Base-by-base conservation (phyloP, 2,113 vertebrate genomes). In the Gnathonemus echidnorhynchus region DNA sequence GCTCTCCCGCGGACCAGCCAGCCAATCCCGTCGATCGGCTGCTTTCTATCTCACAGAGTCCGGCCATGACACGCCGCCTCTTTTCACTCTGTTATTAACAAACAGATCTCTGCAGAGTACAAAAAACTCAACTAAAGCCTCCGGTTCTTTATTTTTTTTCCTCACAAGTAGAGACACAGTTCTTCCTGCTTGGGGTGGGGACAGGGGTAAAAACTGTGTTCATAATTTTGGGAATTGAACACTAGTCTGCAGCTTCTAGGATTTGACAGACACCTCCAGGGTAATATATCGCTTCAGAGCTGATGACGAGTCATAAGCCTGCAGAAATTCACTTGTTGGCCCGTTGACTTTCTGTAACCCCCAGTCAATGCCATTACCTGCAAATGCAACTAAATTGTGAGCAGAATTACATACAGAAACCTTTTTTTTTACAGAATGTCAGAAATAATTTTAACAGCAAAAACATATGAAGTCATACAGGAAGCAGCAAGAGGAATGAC, bases 1-100 rank as follows among this genome's bases (percentile, higher is more conserved):
- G 96, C 95, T 95, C 92, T 95, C 94, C 94, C 93, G 92, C 93
- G 93, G 94, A 95, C 62, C 92, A 93, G 93, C 93, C 93, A 89
- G 52, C 90, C 49, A 46, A 89, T 86, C 84, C 85, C 66, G 31
- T 46, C 24, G 35, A 66, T 74, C n/a, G 19, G n/a, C 31, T 31
- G 52, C 35, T 70, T 56, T 86, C 88, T 10, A 90, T 89, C 90
- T 94, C 91, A 91, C 83, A 92, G 91, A 90, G 90, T 91, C 90
- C 27, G 90, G 90, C 90, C 70, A 1, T 89, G 90, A 91, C 93
- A 91, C 84, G 88, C 89, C 9, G 45, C 27, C 86, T 56, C 49
- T 50, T 87, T 87, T 56, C n/a, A 0, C 50, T 35, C 48, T 31
- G 0, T 31, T 31, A 52, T 56, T 87, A 87, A 87, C 50, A 53